These are phyloP conservation scores for Tauraco hartlaubi DNA, from an alignment of 2,797 vertebrate genomes.

Conservation along the genomic window DNA sequence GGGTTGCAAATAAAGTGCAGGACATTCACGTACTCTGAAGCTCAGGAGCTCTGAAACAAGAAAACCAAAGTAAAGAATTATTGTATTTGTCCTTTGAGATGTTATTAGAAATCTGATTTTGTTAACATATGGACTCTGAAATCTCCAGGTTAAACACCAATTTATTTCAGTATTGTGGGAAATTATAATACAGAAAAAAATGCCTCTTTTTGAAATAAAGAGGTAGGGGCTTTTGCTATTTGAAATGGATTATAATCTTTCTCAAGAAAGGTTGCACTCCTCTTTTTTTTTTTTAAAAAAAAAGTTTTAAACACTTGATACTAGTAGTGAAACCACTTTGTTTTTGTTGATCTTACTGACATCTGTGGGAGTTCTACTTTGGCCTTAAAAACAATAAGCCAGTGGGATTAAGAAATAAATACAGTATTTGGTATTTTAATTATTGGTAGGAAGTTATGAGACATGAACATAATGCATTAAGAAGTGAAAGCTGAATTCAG, in stretches of 20 bases:
- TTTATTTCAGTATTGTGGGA: neutral
- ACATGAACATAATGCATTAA: neutral
- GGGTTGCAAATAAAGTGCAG: neutral
- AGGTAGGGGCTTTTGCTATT: neutral
- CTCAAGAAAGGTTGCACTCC: neutral
- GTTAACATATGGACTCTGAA: neutral
- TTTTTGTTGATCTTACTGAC: neutral
- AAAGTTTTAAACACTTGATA: neutral
- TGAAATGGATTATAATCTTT: neutral
- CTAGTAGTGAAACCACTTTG: neutral
- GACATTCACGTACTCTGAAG: neutral
- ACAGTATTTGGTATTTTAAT: neutral
- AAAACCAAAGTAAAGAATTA: neutral
- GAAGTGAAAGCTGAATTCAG: neutral
- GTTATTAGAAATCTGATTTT: neutral
- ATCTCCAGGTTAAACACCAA: neutral
- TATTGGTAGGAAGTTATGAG: neutral
- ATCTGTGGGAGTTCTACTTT: neutral
- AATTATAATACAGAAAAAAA: neutral
- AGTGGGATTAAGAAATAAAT: neutral
- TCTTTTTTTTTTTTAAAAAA: neutral
- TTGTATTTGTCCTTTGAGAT: neutral
- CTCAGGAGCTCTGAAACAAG: neutral
- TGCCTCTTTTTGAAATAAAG: neutral
- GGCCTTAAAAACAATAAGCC: neutral